Percentiles rank a stretch among this genome's conserved stretches.
phyloP scores from a whole-genome alignment of 2,113 vertebrate genomes.

The Channa maculata region DNA sequence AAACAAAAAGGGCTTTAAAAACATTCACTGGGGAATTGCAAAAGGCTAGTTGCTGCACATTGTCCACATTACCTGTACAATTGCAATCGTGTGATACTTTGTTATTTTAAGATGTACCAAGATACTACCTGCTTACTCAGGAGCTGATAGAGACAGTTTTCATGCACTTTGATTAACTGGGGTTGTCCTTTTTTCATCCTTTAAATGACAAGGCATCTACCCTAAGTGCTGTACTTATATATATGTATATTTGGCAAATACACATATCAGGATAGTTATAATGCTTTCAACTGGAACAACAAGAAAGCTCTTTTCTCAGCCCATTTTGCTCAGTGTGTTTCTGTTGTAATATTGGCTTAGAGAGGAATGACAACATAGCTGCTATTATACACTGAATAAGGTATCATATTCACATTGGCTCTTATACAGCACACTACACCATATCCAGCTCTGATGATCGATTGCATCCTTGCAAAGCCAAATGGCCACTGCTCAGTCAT shows the following conservation, averaged over 20 bases:
- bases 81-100: conserved; percentile 7
- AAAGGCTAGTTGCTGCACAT: conserved; percentile 32
- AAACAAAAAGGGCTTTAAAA: conserved; percentile 63
- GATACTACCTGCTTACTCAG: conserved; percentile 6
- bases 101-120: conserved; percentile 20
- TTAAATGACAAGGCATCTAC: background rate
- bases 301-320: conserved; percentile 31
- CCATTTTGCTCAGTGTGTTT: conserved; percentile 27
- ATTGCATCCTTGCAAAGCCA: conserved; percentile 40
- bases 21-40: conserved; percentile 48
- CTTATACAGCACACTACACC: conserved; percentile 29
- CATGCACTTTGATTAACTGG: background rate
- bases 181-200: background rate
- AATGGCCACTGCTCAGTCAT: conserved; percentile 33
- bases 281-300: conserved; percentile 22
- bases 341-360: conserved; percentile 20
- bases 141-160: background rate
- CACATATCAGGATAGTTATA: background rate
- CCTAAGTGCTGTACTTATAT: conserved; percentile 8
- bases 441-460: conserved; percentile 49
- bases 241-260: background rate
- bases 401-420: conserved; percentile 54
- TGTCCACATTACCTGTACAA: conserved; percentile 16
- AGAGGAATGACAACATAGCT: conserved; percentile 29
- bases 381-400: conserved; percentile 40